Evolutionary conservation across 2,113 vertebrate genomes (phyloP), one percentile per base, ranked within the genome.

Genomic region (Recurvirostra avosetta): DNA sequence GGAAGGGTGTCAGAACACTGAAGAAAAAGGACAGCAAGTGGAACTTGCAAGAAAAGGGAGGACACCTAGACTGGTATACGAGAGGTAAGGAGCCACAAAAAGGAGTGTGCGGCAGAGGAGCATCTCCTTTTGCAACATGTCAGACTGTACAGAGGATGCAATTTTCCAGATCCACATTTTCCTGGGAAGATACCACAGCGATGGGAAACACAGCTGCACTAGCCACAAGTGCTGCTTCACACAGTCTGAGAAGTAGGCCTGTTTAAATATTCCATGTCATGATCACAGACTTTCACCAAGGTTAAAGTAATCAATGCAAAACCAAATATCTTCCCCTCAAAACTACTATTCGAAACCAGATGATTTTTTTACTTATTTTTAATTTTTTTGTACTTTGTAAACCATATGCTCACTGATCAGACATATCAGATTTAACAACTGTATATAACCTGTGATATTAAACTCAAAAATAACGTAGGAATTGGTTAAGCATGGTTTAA

Each of bases 91-190:
- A 47, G 26, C 6, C 8, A 12, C 0, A 0, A 74, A 65, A 74
- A 8, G 5, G 4, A 41, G 20, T 2, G 6, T 0, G 0, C 27
- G 34, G 61, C 38, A 82, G 34, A 50, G 29, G 4, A 67, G 9
- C 6, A 61, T 8, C 36, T 8, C 21, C 5, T 9, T 87, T 61
- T 73, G 38, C 0, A 0, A 27, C 21, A 75, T 0, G 0, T 17
- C 23, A 34, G 43, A 29, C 34, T 26, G 19, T 15, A 68, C 4
- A 62, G 38, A 66, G 16, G 17, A 34, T 29, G 11, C 2, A 4
- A 53, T 62, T 32, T 82, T 52, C 16, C 36, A 50, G 30, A 56
- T 41, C 25, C 36, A 36, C 9, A 38, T 70, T 66, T 12, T 90
- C 17, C 25, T 59, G 61, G 34, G 18, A 92, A 74, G 59, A 79